A percentile compares a stretch with the other conserved stretches of the same genome.
Conservation (phyloP, 1,140 invertebrate species). For the Scaptomyza graminum region DNA sequence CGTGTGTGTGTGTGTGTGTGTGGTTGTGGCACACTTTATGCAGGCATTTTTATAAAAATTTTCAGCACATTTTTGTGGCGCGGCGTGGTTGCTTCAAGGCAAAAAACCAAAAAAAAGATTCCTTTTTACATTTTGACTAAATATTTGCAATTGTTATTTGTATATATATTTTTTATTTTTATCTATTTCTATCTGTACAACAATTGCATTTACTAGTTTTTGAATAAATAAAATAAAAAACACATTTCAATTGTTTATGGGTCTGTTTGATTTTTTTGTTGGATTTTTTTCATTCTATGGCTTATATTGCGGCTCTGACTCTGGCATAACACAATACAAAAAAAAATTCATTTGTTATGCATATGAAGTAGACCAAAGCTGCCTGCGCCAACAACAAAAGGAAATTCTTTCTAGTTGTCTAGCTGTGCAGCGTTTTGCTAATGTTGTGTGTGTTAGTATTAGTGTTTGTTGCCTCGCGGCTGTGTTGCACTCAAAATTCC, state of each 20-base stretch:
- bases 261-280: slow-evolving; percentile 30
- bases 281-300: slow-evolving; percentile 11
- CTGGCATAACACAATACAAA: slow-evolving; percentile 54
- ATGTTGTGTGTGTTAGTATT: not conserved
- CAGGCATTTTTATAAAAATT: slow-evolving; percentile 67
- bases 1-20: slow-evolving; percentile 31
- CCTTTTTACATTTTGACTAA: slow-evolving; percentile 68
- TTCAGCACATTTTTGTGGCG: slow-evolving; percentile 46
- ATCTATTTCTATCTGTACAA: slow-evolving; percentile 56
- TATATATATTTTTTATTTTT: slow-evolving; percentile 50
- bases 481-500: slow-evolving; percentile 25
- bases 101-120: slow-evolving; percentile 65
- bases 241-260: slow-evolving; percentile 65
- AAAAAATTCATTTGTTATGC: slow-evolving; percentile 79
- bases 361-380: slow-evolving; percentile 68
- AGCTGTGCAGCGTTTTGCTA: slow-evolving; percentile 16
- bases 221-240: not conserved
- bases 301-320: slow-evolving; percentile 18
- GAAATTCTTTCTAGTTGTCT: slow-evolving; percentile 29
- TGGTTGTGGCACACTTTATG: slow-evolving; percentile 53
- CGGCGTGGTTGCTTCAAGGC: slow-evolving; percentile 50
- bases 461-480: slow-evolving; percentile 6
- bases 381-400: slow-evolving; percentile 23
- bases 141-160: slow-evolving; percentile 80
- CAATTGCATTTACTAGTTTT: slow-evolving; percentile 52